A percentile compares a stretch with the other conserved stretches of the same genome.
phyloP scores from a whole-genome alignment of 2,888 invertebrate species.

The Cerastis rubricosa region DNA sequence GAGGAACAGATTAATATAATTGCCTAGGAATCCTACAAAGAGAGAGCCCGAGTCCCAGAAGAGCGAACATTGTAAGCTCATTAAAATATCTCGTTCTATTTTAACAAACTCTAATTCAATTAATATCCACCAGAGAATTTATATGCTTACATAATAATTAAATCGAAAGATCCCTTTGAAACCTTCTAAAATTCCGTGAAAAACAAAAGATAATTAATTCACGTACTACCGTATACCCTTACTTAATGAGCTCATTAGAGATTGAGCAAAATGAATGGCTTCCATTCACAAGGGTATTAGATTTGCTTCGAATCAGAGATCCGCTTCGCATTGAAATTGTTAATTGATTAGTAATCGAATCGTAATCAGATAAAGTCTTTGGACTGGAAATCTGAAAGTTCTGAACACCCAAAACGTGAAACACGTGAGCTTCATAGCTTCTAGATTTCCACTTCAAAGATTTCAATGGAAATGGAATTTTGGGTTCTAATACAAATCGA shows the following conservation, averaged over 20 bases:
- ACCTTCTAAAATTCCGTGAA: slow-evolving; percentile 19
- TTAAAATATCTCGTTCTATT: neutral
- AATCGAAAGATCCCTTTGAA: slow-evolving; percentile 7
- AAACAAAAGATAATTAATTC: slow-evolving; percentile 52
- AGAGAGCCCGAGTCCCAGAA: neutral
- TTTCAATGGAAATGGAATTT: slow-evolving; percentile 15
- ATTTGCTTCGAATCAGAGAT: slow-evolving; percentile 29
- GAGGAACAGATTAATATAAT: no score
- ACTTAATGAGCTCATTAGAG: slow-evolving; percentile 55
- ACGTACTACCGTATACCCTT: slow-evolving; percentile 19
- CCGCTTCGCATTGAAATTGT: slow-evolving; percentile 18
- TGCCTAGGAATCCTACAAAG: neutral
- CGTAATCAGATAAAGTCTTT: slow-evolving; percentile 9
- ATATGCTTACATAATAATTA: slow-evolving; percentile 14
- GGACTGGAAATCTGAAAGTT: slow-evolving; percentile 1
- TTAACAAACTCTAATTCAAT: slow-evolving; percentile 11
- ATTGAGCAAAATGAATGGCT: slow-evolving; percentile 42
- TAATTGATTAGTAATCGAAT: slow-evolving; percentile 40
- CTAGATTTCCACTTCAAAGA: slow-evolving; percentile 17
- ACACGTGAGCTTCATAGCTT: slow-evolving; percentile 9
- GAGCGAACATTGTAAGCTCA: neutral
- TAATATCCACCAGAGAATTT: slow-evolving; percentile 4
- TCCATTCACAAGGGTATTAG: slow-evolving; percentile 22
- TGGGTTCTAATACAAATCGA: slow-evolving; percentile 16
- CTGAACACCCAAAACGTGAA: neutral